Evolutionary conservation across 2,797 vertebrate genomes (phyloP).

Genomic region (Sebastes reedi): DNA sequence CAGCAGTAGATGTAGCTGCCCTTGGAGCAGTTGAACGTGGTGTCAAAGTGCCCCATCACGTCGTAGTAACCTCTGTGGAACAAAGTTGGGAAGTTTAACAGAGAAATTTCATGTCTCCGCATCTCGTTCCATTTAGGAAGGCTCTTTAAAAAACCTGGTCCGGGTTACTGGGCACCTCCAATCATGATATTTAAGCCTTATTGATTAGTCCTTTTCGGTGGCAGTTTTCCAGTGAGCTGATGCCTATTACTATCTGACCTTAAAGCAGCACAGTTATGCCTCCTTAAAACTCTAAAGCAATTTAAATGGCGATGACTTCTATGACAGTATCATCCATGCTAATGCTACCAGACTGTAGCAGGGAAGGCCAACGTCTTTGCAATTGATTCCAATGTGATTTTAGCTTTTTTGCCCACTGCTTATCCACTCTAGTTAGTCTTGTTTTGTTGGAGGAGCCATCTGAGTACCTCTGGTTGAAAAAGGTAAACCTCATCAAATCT

Average conservation of each 20-base stretch:
- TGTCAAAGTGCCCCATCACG: slow-evolving; percentile 93
- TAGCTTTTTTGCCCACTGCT: not conserved
- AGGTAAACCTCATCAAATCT: too few relatives aligned
- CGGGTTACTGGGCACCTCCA: not conserved
- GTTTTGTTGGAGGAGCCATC: too few relatives aligned
- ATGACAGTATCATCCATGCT: too few relatives aligned
- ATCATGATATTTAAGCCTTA: not conserved
- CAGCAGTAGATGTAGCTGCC: slow-evolving; percentile 94
- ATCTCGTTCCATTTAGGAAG: not conserved
- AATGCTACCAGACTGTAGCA: too few relatives aligned
- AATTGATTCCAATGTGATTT: not conserved
- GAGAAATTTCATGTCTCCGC: not conserved
- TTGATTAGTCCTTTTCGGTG: not conserved
- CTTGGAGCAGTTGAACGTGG: slow-evolving; percentile 91
- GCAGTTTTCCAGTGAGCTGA: not conserved
- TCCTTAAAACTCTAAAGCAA: too few relatives aligned
- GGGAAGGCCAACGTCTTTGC: too few relatives aligned
- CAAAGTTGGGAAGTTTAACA: not conserved
- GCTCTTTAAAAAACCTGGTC: not conserved
- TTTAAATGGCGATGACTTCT: too few relatives aligned
- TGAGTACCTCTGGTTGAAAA: too few relatives aligned
- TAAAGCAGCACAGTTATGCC: too few relatives aligned
- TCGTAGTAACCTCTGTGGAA: slow-evolving; percentile 87
- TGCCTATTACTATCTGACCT: too few relatives aligned
- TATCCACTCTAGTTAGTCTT: not conserved